Percentiles rank a stretch among this genome's conserved stretches.
Evolutionary conservation across 2,797 vertebrate genomes (phyloP).

Genomic region (Ceryle rudis): DNA sequence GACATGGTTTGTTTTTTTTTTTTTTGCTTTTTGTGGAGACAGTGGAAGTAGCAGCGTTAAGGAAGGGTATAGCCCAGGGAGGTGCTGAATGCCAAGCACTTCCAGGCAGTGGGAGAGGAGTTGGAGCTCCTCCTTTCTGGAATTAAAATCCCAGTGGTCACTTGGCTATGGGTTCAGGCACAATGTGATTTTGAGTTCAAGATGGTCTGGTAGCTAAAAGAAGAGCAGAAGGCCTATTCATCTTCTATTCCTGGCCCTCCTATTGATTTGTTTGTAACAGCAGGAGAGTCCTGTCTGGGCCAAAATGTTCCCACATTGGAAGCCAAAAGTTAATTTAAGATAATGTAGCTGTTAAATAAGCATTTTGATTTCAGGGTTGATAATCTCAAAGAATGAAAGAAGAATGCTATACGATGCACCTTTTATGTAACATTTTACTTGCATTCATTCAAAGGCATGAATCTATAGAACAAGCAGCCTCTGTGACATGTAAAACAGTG

Average conservation of each 20-base stretch:
- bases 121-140: neutral
- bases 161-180: neutral
- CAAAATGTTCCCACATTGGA: conserved; percentile 1
- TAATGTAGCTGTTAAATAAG: conserved; percentile 15
- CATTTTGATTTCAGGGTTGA: conserved; percentile 1
- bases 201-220: conserved; percentile 20
- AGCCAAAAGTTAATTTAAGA: conserved; percentile 27
- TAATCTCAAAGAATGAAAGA: neutral
- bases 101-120: neutral
- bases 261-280: conserved; percentile 13
- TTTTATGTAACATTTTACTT: neutral
- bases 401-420: neutral
- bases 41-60: neutral
- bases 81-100: neutral
- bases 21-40: neutral
- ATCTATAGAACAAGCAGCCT: neutral
- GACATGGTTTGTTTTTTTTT: neutral
- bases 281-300: neutral
- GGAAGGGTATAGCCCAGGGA: neutral
- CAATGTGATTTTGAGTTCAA: neutral
- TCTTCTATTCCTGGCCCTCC: conserved; percentile 30
- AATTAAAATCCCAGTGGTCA: neutral
- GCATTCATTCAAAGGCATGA: neutral
- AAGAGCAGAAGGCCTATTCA: neutral
- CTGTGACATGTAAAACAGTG: conserved; percentile 1